A percentile compares a stretch with the other conserved stretches of the same genome.
These are phyloP conservation scores for Zygaena filipendulae DNA, from an alignment of 2,888 invertebrate genomes.

Conservation along the genomic window DNA sequence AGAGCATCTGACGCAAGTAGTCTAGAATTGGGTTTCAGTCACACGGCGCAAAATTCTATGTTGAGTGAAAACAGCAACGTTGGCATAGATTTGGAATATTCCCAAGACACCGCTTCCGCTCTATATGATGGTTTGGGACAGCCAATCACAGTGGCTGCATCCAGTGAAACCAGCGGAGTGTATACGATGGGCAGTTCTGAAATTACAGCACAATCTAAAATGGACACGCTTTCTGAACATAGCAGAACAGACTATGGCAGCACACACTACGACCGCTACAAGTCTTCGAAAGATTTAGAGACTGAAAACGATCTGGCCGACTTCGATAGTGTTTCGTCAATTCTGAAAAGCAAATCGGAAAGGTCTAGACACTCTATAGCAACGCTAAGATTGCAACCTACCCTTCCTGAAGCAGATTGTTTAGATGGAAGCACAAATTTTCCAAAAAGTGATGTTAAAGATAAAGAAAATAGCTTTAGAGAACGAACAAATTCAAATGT, in stretches of 20 bases:
- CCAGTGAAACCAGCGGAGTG: conserved; percentile 87
- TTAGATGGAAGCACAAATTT: conserved; percentile 50
- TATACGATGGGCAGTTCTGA: conserved; percentile 82
- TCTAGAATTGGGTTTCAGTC: conserved; percentile 85
- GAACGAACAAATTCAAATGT: conserved; percentile 82
- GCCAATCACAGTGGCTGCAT: conserved; percentile 71
- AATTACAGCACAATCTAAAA: conserved; percentile 69
- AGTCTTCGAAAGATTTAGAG: conserved; percentile 36
- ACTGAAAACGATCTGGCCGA: conserved; percentile 56
- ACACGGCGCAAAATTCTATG: conserved; percentile 87
- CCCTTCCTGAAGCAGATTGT: conserved; percentile 54
- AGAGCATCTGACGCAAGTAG: conserved; percentile 83
- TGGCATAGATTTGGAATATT: conserved; percentile 73
- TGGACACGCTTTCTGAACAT: conserved; percentile 58
- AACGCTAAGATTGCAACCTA: conserved; percentile 28
- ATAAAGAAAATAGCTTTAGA: conserved; percentile 64
- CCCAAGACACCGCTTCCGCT: conserved; percentile 67
- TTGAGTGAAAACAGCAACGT: conserved; percentile 77
- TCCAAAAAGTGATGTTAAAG: conserved; percentile 47
- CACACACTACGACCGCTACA: conserved; percentile 70
- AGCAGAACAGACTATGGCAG: conserved; percentile 55
- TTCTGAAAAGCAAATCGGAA: conserved; percentile 61
- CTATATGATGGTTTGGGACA: conserved; percentile 64
- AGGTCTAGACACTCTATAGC: conserved; percentile 34
- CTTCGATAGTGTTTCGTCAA: conserved; percentile 60